Base-by-base conservation (phyloP, 2,797 vertebrate species). In the Sebastiscus tertius region DNA sequence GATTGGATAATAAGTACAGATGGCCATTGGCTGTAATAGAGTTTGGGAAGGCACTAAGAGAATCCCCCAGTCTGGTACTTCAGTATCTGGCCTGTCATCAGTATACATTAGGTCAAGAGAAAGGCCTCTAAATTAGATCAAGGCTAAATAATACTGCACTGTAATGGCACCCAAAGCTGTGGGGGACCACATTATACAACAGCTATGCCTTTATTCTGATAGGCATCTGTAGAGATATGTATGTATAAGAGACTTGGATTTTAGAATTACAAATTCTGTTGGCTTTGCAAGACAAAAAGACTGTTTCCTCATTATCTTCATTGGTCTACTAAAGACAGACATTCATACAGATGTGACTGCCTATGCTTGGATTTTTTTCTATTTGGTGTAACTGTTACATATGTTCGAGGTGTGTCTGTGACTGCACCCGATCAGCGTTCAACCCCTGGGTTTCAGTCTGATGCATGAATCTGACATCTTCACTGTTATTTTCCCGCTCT, bases 1-100 rank as follows among this genome's bases (percentile, higher is more conserved):
- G 82, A 93, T 93, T 65, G 88, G 88, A 87, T 94, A 95, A 95
- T 95, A 92, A 89, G 88, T 94, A 94, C 92, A 94, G 89, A 95
- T 91, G 82, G 81, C 82, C 77, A 81, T 79, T 91, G 89, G 81
- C 79, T 87, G 27, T 94, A 95, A 95, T 94, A 85, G 82, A 90
- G 92, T 93, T 94, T 95, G 72, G 85, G 80, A 84, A 76, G 56
- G 76, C 81, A 91, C 84, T 90, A 81, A 91, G 72, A 87, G 77
- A 77, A 36, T 18, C 22, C 68, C 54, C 34, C 34, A 4, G 75
- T 71, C 80, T 72, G 33, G 31, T 65, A 73, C 79, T 71, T 85
- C 75, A 85, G 79, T 87, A 77, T 92, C 86, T 84, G 66, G 74
- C 77, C 80, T 90, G 84, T 93, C 92, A 92, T 94, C 90, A 93